phyloP scores from a whole-genome alignment of 2,888 invertebrate species.

The Temnothorax ravouxi region DNA sequence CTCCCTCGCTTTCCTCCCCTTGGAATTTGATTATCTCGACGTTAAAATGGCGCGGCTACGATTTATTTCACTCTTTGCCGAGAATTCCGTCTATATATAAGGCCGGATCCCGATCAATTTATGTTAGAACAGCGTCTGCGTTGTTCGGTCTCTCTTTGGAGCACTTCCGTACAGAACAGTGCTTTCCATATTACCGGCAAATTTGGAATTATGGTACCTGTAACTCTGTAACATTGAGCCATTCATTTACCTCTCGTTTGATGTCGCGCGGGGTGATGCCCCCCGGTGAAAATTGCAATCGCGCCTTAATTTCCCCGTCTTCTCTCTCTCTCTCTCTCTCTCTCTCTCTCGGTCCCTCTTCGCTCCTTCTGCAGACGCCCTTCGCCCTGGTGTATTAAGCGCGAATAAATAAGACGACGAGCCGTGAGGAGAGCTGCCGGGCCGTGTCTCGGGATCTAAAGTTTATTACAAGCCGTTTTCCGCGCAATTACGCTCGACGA shows the following conservation, averaged over 20 bases:
- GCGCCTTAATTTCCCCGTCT: constrained; percentile 49
- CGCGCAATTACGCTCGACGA: constrained; percentile 42
- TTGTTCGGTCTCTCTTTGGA: neutral
- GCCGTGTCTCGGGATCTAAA: constrained; percentile 37
- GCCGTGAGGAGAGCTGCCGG: constrained; percentile 26
- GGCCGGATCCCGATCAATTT: constrained; percentile 19
- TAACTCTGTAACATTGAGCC: constrained; percentile 25
- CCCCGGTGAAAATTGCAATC: constrained; percentile 53
- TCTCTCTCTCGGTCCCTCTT: neutral
- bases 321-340: too few species aligned
- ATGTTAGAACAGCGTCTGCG: neutral
- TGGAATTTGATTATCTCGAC: constrained; percentile 19
- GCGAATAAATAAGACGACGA: constrained; percentile 48
- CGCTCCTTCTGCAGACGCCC: neutral
- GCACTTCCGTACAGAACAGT: neutral
- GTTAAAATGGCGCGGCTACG: neutral
- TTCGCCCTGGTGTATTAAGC: constrained; percentile 45
- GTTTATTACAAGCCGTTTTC: constrained; percentile 44
- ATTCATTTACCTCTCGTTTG: constrained; percentile 50
- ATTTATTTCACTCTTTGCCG: constrained; percentile 16
- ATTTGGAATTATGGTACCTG: constrained; percentile 75
- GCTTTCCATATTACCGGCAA: constrained; percentile 1
- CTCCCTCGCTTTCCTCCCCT: constrained; percentile 15
- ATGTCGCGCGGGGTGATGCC: constrained; percentile 31
- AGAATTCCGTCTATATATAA: neutral